Percentiles rank a stretch among this genome's conserved stretches.
phyloP scores from a whole-genome alignment of 2,113 vertebrate genomes.

The Oreochromis aureus region DNA sequence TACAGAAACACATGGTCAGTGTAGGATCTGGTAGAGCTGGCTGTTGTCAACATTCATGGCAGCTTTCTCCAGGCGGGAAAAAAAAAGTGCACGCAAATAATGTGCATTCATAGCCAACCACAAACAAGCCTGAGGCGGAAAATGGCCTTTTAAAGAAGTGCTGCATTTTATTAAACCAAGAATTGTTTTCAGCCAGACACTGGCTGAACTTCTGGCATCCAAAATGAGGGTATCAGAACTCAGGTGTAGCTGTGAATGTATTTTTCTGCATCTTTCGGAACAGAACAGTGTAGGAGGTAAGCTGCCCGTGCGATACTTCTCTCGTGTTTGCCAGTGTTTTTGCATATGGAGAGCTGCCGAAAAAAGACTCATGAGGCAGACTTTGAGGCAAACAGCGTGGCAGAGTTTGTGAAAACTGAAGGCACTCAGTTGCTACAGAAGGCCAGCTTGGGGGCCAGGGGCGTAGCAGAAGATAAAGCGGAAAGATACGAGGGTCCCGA shows the following conservation, averaged over 20 bases:
- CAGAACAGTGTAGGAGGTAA: slow-evolving; percentile 4
- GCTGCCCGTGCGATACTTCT: not conserved
- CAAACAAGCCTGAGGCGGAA: slow-evolving; percentile 34
- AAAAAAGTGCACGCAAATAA: slow-evolving; percentile 32
- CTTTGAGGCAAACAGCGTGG: not conserved
- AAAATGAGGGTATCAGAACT: slow-evolving; percentile 30
- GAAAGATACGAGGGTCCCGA: slow-evolving; percentile 18
- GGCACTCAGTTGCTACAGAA: not conserved
- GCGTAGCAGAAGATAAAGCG: not conserved
- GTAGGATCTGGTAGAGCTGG: not conserved
- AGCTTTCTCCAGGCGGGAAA: not conserved
- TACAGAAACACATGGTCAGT: not conserved
- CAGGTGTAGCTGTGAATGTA: not conserved
- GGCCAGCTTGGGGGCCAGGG: slow-evolving; percentile 1
- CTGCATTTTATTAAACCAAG: slow-evolving; percentile 14
- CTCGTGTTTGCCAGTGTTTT: not conserved
- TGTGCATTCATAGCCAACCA: slow-evolving; percentile 39
- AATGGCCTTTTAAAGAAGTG: slow-evolving; percentile 29
- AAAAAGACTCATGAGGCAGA: slow-evolving; percentile 21
- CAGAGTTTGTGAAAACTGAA: not conserved
- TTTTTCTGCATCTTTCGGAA: not conserved
- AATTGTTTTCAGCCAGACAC: slow-evolving; percentile 29
- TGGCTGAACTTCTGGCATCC: slow-evolving; percentile 22
- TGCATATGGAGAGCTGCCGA: slow-evolving; percentile 2
- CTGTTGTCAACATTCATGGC: slow-evolving; percentile 9